phyloP scores from a whole-genome alignment of 2,888 invertebrate species.

The Microctonus hyperodae region DNA sequence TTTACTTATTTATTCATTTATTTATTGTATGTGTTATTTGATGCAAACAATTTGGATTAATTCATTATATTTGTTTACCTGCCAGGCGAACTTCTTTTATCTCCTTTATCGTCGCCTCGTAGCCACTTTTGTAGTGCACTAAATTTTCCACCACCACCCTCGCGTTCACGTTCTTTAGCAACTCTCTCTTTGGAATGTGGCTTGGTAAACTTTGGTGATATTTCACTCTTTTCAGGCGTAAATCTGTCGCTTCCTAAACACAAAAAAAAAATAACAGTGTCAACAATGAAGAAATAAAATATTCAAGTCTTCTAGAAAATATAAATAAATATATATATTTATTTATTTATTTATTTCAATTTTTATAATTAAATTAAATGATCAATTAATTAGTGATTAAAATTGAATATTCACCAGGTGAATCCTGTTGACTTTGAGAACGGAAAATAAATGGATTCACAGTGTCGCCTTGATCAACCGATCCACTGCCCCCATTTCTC shows the following conservation, averaged over 20 bases:
- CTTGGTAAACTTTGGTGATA: slow-evolving; percentile 53
- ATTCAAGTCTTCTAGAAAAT: not conserved
- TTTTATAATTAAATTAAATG: not conserved
- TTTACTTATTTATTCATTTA: not conserved
- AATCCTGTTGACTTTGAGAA: slow-evolving; percentile 55
- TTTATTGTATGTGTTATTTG: not conserved
- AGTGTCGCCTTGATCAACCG: slow-evolving; percentile 49
- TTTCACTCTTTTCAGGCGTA: slow-evolving; percentile 51
- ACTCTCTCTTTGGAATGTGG: slow-evolving; percentile 53
- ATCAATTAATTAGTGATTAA: not conserved
- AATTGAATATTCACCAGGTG: slow-evolving; percentile 43
- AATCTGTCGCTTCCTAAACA: slow-evolving; percentile 49
- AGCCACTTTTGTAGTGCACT: slow-evolving; percentile 69
- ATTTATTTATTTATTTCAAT: slow-evolving; percentile 3
- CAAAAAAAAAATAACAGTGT: not conserved
- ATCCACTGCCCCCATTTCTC: slow-evolving; percentile 44
- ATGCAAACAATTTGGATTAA: slow-evolving; percentile 21
- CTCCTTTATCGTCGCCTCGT: slow-evolving; percentile 64
- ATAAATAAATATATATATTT: slow-evolving; percentile 18
- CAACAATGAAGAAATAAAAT: not conserved
- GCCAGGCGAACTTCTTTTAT: slow-evolving; percentile 58
- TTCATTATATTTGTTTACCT: slow-evolving; percentile 44
- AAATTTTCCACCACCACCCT: slow-evolving; percentile 60
- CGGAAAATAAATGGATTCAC: slow-evolving; percentile 64
- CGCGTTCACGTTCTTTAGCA: slow-evolving; percentile 51